These are phyloP conservation scores for Anser brachyrhynchus DNA, from an alignment of 2,113 vertebrate species.

Conservation along the genomic window DNA sequence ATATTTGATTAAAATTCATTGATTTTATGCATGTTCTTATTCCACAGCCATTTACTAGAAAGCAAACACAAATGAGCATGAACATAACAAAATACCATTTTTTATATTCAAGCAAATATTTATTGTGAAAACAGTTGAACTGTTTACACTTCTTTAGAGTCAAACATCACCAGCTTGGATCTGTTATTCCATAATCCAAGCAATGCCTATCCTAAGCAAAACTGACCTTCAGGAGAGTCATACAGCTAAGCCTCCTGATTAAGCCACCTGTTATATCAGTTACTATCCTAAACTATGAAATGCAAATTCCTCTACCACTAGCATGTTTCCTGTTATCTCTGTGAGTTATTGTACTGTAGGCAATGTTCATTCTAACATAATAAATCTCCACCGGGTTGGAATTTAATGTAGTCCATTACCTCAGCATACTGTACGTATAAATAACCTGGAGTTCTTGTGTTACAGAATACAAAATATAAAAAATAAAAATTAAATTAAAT, in stretches of 20 bases:
- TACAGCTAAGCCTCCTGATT: not conserved
- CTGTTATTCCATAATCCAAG: not conserved
- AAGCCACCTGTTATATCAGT: not conserved
- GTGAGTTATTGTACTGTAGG: slow-evolving; percentile 25
- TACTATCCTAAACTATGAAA: not conserved
- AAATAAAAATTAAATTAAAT: too few relatives aligned
- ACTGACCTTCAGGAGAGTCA: slow-evolving; percentile 25
- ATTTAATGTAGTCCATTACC: slow-evolving; percentile 48
- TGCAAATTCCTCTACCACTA: slow-evolving; percentile 23
- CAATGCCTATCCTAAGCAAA: not conserved
- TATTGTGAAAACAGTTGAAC: not conserved
- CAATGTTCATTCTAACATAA: slow-evolving; percentile 36
- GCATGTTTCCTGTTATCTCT: slow-evolving; percentile 28
- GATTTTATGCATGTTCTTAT: not conserved
- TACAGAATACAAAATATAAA: not conserved
- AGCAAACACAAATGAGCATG: slow-evolving; percentile 8
- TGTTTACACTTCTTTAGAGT: slow-evolving; percentile 18
- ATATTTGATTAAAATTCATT: not conserved
- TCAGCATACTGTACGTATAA: not conserved
- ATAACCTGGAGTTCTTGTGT: slow-evolving; percentile 24
- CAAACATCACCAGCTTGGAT: not conserved
- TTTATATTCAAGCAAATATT: slow-evolving; percentile 31
- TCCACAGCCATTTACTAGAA: slow-evolving; percentile 12
- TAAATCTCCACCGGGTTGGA: slow-evolving; percentile 45
- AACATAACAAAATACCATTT: not conserved